These are phyloP conservation scores for Anguilla marmorata DNA, from an alignment of 2,797 vertebrate genomes.

Conservation along the genomic window DNA sequence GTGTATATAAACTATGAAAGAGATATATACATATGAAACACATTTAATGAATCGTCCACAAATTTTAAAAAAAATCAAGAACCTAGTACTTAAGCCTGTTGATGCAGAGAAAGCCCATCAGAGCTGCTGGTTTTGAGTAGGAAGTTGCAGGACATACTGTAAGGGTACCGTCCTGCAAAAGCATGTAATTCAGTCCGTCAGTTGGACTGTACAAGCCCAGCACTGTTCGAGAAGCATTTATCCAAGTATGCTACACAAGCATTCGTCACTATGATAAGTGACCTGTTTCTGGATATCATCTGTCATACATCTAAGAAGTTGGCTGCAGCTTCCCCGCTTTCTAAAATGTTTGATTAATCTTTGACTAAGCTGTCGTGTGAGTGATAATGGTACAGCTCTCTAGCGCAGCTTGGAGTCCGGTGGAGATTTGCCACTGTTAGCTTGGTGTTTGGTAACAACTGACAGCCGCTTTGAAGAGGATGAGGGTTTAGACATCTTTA, in stretches of 20 bases:
- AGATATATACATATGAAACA: background rate
- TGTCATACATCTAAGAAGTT: constrained; percentile 60
- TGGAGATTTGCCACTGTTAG: constrained; percentile 53
- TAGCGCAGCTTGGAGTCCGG: constrained; percentile 52
- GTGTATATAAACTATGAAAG: background rate
- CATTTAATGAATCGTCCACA: background rate
- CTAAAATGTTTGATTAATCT: constrained; percentile 66
- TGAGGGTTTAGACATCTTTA: constrained; percentile 35
- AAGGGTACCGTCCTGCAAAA: background rate
- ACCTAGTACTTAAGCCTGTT: background rate
- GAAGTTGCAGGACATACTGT: constrained; percentile 5
- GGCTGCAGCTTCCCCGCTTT: constrained; percentile 51
- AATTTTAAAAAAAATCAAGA: constrained; percentile 6
- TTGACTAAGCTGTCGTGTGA: constrained; percentile 64
- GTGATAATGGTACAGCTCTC: constrained; percentile 61
- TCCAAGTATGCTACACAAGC: constrained; percentile 53
- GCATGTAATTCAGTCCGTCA: constrained; percentile 21
- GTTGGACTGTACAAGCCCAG: constrained; percentile 23
- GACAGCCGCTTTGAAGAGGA: constrained; percentile 48
- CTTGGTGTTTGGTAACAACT: constrained; percentile 56
- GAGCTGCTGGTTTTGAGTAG: constrained; percentile 10
- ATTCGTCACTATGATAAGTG: constrained; percentile 65
- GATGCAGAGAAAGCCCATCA: background rate
- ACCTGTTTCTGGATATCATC: constrained; percentile 63
- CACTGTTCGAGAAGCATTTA: constrained; percentile 38